phyloP scores from a whole-genome alignment of 1,140 invertebrate genomes.

The Rhopalosiphum maidis region DNA sequence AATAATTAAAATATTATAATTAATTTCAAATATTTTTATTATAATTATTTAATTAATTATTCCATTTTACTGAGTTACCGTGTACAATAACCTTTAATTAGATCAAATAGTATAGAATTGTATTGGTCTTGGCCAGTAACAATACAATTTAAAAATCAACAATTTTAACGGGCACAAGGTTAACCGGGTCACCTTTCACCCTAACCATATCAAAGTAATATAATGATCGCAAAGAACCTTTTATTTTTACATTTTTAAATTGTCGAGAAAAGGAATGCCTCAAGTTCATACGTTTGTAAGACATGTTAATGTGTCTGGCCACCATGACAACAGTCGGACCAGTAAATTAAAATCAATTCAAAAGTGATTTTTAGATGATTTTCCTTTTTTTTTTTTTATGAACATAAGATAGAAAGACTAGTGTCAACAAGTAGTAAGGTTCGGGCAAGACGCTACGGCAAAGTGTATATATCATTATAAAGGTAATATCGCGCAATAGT shows the following conservation, averaged over 20 bases:
- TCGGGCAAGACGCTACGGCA: too few relatives aligned
- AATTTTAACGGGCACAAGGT: constrained; percentile 13
- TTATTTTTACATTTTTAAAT: neutral
- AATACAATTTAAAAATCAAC: neutral
- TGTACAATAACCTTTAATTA: neutral
- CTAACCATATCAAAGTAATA: neutral
- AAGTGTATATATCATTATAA: too few relatives aligned
- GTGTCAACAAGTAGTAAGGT: neutral
- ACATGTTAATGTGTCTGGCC: neutral
- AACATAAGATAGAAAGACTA: neutral
- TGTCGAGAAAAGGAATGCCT: neutral
- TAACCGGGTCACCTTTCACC: constrained; percentile 34
- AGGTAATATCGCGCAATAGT: neutral
- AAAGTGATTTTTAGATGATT: too few relatives aligned
- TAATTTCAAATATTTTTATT: neutral
- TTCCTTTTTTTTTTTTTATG: neutral
- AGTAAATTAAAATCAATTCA: too few relatives aligned
- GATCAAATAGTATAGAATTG: neutral
- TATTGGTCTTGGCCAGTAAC: neutral
- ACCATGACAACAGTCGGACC: neutral
- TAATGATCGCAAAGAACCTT: neutral
- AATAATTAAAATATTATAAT: neutral
- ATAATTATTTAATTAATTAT: neutral
- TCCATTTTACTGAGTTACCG: neutral
- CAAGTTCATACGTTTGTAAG: rapidly evolving